Evolutionary conservation across 2,888 invertebrate genomes (phyloP).

Genomic region (Oxyscelio sp.): DNA sequence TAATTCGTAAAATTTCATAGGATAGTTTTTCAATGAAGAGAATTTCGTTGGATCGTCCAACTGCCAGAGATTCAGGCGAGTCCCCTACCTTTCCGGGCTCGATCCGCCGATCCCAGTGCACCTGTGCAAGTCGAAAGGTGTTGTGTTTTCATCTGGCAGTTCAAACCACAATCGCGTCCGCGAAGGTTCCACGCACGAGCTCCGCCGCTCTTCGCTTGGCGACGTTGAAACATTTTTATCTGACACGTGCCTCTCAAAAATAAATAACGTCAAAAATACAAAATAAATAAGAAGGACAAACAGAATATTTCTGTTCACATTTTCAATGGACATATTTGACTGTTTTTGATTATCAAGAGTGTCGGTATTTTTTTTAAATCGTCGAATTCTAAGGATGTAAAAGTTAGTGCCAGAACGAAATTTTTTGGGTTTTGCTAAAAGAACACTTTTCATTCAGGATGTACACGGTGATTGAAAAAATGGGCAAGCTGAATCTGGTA

Average conservation of each 20-base stretch:
- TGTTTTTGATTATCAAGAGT: slow-evolving; percentile 1
- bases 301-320: too few relatives aligned
- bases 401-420: slow-evolving; percentile 2
- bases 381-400: slow-evolving; percentile 29
- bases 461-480: slow-evolving; percentile 87
- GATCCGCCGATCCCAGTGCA: slow-evolving; percentile 83
- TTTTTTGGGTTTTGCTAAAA: background rate
- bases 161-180: slow-evolving; percentile 85
- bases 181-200: slow-evolving; percentile 80
- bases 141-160: slow-evolving; percentile 88
- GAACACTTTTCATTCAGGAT: slow-evolving; percentile 74
- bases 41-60: slow-evolving; percentile 54
- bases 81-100: slow-evolving; percentile 80
- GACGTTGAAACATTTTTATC: slow-evolving; percentile 35
- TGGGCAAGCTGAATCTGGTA: slow-evolving; percentile 88
- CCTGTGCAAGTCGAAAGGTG: slow-evolving; percentile 86
- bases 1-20: too few relatives aligned
- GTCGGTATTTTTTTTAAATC: background rate
- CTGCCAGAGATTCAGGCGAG: slow-evolving; percentile 80
- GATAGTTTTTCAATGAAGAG: slow-evolving; percentile 17
- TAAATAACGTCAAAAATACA: background rate
- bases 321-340: slow-evolving; percentile 3
- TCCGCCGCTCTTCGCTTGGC: slow-evolving; percentile 42
- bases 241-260: slow-evolving; percentile 40
- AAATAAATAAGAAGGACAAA: background rate